phyloP scores from a whole-genome alignment of 1,140 invertebrate genomes.

The Lamellibrachia luymesi region DNA sequence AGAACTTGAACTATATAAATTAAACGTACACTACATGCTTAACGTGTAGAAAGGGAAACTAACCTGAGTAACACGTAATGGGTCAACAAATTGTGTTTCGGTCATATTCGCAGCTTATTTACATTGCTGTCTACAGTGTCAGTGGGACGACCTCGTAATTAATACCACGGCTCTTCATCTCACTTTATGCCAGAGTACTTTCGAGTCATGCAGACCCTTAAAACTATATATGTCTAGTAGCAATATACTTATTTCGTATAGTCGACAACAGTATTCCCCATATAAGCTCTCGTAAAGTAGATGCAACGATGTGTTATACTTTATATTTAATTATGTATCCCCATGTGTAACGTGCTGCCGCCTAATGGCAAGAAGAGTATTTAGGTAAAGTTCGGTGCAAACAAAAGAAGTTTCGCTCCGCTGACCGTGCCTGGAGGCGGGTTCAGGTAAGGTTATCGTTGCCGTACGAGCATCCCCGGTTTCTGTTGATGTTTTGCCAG shows the following conservation, averaged over 20 bases:
- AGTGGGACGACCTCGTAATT: background rate
- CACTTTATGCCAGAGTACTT: background rate
- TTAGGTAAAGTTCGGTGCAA: background rate
- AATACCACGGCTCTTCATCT: background rate
- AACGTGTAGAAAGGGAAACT: background rate
- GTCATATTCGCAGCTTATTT: background rate
- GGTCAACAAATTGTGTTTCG: background rate
- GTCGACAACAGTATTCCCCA: background rate
- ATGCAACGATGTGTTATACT: background rate
- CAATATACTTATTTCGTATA: background rate
- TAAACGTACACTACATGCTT: background rate
- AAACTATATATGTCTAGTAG: background rate
- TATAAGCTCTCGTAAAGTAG: background rate
- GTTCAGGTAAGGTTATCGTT: background rate
- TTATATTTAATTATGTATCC: background rate
- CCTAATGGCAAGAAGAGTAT: background rate
- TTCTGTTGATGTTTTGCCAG: background rate
- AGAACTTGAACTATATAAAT: background rate
- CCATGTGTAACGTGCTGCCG: background rate
- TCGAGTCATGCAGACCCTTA: background rate
- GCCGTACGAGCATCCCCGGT: background rate
- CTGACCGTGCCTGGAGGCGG: background rate
- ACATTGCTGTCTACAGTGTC: background rate
- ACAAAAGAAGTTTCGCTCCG: background rate
- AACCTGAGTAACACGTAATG: background rate